Percentiles rank a stretch among this genome's conserved stretches.
Conservation (phyloP, 2,888 invertebrate species). For the Liopterus haemorrhoidalis region DNA sequence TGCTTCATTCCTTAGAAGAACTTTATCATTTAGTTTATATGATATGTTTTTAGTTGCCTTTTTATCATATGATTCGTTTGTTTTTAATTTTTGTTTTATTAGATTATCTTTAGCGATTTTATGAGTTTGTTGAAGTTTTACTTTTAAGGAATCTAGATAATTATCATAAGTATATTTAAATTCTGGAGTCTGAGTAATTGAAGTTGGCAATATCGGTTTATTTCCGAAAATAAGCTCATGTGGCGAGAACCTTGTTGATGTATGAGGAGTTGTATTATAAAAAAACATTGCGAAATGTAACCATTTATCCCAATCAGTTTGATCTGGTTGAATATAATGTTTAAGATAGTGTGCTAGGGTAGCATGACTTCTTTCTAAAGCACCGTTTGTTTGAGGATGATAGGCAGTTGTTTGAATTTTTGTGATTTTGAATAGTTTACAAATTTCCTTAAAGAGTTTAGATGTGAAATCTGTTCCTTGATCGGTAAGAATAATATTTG, state of each 20-base stretch:
- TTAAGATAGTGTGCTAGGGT: constrained; percentile 34
- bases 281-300: constrained; percentile 30
- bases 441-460: constrained; percentile 29
- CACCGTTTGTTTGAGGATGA: constrained; percentile 32
- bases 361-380: constrained; percentile 36
- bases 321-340: constrained; percentile 30
- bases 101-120: constrained; percentile 31
- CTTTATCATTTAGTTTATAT: constrained; percentile 11
- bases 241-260: constrained; percentile 32
- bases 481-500: constrained; percentile 30
- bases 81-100: constrained; percentile 25
- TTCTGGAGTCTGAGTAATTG: constrained; percentile 30
- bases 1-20: constrained; percentile 8
- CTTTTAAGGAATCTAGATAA: constrained; percentile 27
- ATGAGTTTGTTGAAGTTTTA: constrained; percentile 29
- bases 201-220: constrained; percentile 24
- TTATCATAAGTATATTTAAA: constrained; percentile 33
- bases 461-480: constrained; percentile 31
- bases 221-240: constrained; percentile 33
- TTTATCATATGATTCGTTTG: constrained; percentile 13
- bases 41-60: neutral
- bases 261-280: constrained; percentile 32
- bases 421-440: constrained; percentile 32
- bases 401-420: constrained; percentile 34
- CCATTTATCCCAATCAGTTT: constrained; percentile 34